Evolutionary conservation across 2,113 vertebrate genomes (phyloP).

Genomic region (Chaetura pelagica): DNA sequence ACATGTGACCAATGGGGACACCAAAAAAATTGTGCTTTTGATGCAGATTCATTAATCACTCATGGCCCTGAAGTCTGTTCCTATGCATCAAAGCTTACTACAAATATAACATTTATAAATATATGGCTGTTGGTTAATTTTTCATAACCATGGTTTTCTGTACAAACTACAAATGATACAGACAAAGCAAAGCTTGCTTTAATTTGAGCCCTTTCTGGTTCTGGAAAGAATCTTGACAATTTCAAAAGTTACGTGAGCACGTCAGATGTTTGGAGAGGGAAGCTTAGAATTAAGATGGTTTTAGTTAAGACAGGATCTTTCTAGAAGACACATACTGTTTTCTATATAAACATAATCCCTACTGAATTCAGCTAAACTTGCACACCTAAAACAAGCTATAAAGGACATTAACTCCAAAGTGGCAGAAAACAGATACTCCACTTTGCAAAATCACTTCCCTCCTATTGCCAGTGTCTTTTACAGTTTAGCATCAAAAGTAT

Average conservation of each 20-base stretch:
- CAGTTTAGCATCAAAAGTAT: neutral
- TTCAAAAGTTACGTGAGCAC: neutral
- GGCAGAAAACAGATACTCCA: neutral
- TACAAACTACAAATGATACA: neutral
- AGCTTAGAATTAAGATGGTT: neutral
- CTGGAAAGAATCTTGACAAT: neutral
- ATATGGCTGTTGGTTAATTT: neutral
- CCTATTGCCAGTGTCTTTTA: neutral
- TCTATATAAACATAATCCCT: neutral
- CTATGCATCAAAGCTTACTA: neutral
- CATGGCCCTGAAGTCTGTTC: neutral
- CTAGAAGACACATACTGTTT: neutral
- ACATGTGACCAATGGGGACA: neutral
- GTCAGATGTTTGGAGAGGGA: neutral
- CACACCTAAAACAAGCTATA: neutral
- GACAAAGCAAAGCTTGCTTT: neutral
- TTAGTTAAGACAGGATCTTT: neutral
- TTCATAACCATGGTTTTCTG: neutral
- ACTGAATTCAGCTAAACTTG: neutral
- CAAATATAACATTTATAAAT: neutral
- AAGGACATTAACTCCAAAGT: neutral
- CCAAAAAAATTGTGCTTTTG: neutral
- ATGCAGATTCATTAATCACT: fast-evolving
- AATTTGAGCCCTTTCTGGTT: neutral
- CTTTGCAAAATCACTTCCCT: neutral